Evolutionary conservation across 1,140 invertebrate species (phyloP).

Genomic region (Drosophila prosaltans): DNA sequence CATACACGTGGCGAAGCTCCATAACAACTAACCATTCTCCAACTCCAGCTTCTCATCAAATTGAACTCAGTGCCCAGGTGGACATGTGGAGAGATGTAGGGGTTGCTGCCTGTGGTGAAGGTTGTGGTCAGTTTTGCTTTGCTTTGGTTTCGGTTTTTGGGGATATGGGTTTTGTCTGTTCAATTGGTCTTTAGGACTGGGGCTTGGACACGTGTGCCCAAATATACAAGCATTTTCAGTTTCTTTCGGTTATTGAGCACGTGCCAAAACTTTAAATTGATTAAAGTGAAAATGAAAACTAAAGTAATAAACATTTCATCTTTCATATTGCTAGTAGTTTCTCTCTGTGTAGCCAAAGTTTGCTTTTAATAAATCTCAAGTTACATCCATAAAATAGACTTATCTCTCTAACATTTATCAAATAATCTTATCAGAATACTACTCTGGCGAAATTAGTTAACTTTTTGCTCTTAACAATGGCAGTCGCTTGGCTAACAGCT

Average conservation of each 20-base stretch:
- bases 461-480: slow-evolving; percentile 25
- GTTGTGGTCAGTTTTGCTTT: slow-evolving; percentile 55
- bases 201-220: slow-evolving; percentile 26
- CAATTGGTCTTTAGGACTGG: slow-evolving; percentile 49
- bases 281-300: slow-evolving; percentile 35
- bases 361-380: background rate
- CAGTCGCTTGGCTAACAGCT: slow-evolving; percentile 47
- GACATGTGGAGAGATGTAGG: slow-evolving; percentile 2
- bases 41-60: background rate
- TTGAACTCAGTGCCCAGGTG: background rate
- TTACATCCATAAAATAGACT: background rate
- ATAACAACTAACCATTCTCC: slow-evolving; percentile 41
- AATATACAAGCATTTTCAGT: slow-evolving; percentile 35
- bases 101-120: slow-evolving; percentile 31
- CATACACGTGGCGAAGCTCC: slow-evolving; percentile 52
- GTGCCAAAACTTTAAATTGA: slow-evolving; percentile 58
- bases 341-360: background rate
- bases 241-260: slow-evolving; percentile 33
- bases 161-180: slow-evolving; percentile 18
- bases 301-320: background rate
- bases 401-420: background rate
- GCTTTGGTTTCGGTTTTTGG: slow-evolving; percentile 21
- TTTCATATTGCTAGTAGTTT: background rate
- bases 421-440: background rate
- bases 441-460: background rate